These are phyloP conservation scores for Heliangelus exortis DNA, from an alignment of 2,797 vertebrate genomes.

Conservation along the genomic window DNA sequence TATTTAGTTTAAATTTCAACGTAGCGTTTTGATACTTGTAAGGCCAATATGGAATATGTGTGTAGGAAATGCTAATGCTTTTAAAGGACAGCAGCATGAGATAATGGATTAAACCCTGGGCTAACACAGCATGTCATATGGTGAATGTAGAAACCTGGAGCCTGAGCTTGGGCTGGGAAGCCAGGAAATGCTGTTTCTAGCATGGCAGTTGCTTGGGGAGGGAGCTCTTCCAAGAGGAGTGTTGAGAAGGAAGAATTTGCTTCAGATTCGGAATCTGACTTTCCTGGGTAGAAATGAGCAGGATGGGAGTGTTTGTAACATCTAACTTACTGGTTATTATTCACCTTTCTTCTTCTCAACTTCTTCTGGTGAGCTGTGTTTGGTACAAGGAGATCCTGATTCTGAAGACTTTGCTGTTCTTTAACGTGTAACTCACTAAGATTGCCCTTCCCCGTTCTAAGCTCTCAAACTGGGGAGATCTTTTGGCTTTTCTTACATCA, in stretches of 20 bases:
- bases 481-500: background rate
- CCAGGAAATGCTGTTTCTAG: background rate
- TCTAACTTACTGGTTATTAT: background rate
- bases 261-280: background rate
- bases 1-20: constrained; percentile 67
- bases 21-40: constrained; percentile 53
- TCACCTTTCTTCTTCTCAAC: background rate
- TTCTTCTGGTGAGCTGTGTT: background rate
- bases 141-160: background rate
- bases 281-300: background rate
- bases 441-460: background rate
- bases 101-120: constrained; percentile 44
- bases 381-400: background rate
- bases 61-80: constrained; percentile 68
- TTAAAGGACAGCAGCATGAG: constrained; percentile 65
- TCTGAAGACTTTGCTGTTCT: background rate
- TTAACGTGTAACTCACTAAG: background rate
- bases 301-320: background rate
- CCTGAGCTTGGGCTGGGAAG: constrained; percentile 20
- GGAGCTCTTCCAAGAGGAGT: constrained; percentile 27
- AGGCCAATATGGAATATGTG: constrained; percentile 61
- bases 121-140: constrained; percentile 7
- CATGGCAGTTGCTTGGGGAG: background rate
- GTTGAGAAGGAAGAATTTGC: constrained; percentile 33
- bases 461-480: background rate